Base-by-base conservation (phyloP, 37 sponge, comb jelly and placozoan genomes). In the Hexactinellida sp. region DNA sequence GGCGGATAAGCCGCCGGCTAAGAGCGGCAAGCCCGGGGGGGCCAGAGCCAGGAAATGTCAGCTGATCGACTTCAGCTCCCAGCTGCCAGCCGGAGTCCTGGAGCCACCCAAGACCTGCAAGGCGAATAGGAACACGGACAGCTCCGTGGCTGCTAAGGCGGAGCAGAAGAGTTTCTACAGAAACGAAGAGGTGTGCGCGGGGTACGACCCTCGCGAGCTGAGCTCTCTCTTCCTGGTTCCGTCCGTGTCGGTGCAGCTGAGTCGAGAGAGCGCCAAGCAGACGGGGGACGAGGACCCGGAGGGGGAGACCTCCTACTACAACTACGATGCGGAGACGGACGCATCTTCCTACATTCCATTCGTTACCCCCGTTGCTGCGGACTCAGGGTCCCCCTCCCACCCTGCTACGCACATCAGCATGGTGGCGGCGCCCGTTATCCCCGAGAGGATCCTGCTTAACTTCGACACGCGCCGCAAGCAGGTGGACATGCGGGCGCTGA, bases 161-260 rank as follows among this genome's bases (percentile, higher is more conserved):
- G 76, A 63, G 76, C 76, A 63, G 34, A 63, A 63, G 76, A 63
- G 13, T 63, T 63, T 63, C 76, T 63, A 25, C 34, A 63, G 76
- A 63, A 63, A 63, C 30, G 76, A 63, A n/a, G 76, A 63, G 28
- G 1, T 32, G 5, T 63, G 19, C 13, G 19, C 13, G 76, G 19
- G 19, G 34, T 63, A 21, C 34, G 76, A 63, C 76, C 13, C 76
- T 28, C 3, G 30, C 19, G 34, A 25, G 5, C 76, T 63, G 19
- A 21, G 19, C 76, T 25, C 76, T 63, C 76, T 63, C 25, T 63
- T 63, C 76, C 30, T 63, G 32, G 13, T 63, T 7, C 76, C 76
- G 76, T 63, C 76, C 5, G 76, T 23, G 5, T 10, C 25, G 3
- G 76, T 63, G 76, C 25, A n/a, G 76, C 3, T 63, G 34, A 10